These are phyloP conservation scores for Otolemur crassicaudatus DNA, from an alignment of 2,797 vertebrate species.

Conservation along the genomic window DNA sequence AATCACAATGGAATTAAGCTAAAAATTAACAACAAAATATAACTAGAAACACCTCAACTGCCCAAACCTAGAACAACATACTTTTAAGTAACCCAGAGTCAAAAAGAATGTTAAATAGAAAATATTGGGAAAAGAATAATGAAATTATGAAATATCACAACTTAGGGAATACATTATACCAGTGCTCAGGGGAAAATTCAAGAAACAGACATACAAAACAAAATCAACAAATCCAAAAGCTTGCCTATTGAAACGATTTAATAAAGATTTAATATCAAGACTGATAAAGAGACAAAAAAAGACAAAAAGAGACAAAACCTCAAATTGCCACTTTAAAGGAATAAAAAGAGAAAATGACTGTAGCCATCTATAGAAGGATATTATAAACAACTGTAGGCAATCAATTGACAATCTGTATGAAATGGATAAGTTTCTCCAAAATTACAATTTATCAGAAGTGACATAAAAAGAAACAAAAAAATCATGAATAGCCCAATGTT, in stretches of 20 bases:
- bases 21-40: neutral
- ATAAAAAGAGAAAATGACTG: neutral
- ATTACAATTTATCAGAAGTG: neutral
- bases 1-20: neutral
- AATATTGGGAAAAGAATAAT: neutral
- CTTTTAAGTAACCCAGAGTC: neutral
- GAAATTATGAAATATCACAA: neutral
- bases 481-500: slow-evolving; percentile 3
- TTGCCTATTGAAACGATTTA: neutral
- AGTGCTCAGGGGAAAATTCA: neutral
- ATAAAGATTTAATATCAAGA: neutral
- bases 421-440: neutral
- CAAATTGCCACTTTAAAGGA: neutral
- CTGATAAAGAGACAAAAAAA: neutral
- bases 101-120: neutral
- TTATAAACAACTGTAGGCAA: neutral
- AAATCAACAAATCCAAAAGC: neutral
- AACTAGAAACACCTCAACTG: neutral
- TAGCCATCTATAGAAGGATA: neutral
- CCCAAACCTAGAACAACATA: neutral
- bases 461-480: neutral
- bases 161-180: neutral
- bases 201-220: neutral
- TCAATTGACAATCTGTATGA: neutral
- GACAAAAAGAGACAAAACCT: neutral